Conservation (phyloP, 2,113 vertebrate genomes). For the Sisor rabdophorus region DNA sequence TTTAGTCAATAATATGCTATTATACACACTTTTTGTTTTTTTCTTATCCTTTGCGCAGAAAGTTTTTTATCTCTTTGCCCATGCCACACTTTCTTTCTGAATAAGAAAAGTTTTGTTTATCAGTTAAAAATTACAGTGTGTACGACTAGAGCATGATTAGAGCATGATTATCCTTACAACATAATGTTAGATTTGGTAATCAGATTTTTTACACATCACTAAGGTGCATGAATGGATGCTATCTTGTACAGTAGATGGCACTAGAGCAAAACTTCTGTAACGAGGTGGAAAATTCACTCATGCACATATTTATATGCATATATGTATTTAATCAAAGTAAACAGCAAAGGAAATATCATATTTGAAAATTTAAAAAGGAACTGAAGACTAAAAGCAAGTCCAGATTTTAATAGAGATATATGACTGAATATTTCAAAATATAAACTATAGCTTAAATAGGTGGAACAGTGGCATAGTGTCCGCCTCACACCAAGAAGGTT, state of each 20-base stretch:
- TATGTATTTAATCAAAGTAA: too few species aligned
- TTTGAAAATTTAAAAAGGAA: neutral
- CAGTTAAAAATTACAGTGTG: neutral
- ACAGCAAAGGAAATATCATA: neutral
- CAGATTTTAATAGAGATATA: neutral
- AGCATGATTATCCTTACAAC: neutral
- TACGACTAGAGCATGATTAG: neutral
- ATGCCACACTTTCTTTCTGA: neutral
- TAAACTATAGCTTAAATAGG: too few species aligned
- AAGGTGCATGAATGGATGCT: neutral
- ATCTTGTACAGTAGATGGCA: conserved; percentile 43
- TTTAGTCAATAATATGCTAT: neutral
- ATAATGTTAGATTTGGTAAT: neutral
- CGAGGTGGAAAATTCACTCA: neutral
- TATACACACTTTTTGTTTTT: neutral
- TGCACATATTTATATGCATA: neutral
- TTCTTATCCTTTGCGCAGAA: neutral
- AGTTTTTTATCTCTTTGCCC: neutral
- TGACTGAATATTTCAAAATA: neutral
- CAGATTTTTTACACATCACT: neutral
- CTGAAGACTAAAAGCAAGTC: neutral
- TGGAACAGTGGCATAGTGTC: too few species aligned
- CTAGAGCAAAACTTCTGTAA: conserved; percentile 10
- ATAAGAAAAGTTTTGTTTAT: neutral
- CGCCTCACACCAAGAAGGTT: too few species aligned